Percentiles rank a stretch among this genome's conserved stretches.
Conservation (phyloP, 2,888 invertebrate genomes). For the Danaus chrysippus region DNA sequence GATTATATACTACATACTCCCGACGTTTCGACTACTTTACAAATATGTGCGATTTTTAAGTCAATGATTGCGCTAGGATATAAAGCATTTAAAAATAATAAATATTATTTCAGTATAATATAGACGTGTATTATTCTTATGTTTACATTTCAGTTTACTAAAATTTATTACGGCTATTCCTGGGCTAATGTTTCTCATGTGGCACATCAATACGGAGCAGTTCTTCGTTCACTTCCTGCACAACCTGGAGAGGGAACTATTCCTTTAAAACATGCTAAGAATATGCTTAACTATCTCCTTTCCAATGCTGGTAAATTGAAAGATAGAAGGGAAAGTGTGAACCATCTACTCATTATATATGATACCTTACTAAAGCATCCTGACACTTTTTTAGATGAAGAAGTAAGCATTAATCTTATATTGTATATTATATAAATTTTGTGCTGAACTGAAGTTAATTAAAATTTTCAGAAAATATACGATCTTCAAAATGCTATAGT, state of each 20-base stretch:
- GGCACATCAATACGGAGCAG: constrained; percentile 75
- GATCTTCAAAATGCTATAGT: constrained; percentile 64
- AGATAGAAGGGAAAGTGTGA: constrained; percentile 77
- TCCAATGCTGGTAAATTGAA: constrained; percentile 55
- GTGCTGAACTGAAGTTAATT: neutral
- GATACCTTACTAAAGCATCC: constrained; percentile 66
- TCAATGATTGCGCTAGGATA: too few species aligned
- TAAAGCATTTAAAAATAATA: too few species aligned
- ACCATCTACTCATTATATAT: constrained; percentile 80
- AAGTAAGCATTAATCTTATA: constrained; percentile 73
- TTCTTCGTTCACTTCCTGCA: constrained; percentile 69
- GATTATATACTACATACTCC: too few species aligned
- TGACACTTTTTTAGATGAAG: constrained; percentile 84
- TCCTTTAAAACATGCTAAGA: constrained; percentile 77
- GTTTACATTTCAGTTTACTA: constrained; percentile 48
- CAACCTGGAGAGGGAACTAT: constrained; percentile 84
- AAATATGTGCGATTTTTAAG: too few species aligned
- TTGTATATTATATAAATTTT: neutral
- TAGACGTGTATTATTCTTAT: too few species aligned
- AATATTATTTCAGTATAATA: too few species aligned
- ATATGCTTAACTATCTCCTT: constrained; percentile 77
- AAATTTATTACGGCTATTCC: constrained; percentile 81
- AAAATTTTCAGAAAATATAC: constrained; percentile 60
- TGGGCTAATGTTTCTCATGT: constrained; percentile 79
- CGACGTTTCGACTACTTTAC: too few species aligned